Evolutionary conservation across 2,888 invertebrate species (phyloP).

Genomic region (Lacanobia wlatinum): DNA sequence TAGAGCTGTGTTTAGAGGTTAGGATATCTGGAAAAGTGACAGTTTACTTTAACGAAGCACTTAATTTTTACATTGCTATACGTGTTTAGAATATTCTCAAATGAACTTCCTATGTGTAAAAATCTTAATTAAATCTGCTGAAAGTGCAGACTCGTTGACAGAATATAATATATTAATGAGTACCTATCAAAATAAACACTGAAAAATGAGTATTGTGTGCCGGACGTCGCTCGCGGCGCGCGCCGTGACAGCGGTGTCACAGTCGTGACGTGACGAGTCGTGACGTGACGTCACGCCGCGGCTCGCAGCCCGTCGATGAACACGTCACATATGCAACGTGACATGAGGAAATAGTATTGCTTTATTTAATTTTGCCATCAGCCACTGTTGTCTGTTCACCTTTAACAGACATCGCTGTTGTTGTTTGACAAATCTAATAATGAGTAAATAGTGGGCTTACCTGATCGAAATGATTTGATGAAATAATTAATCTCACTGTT

Average conservation of each 20-base stretch:
- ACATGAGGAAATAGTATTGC: slow-evolving; percentile 85
- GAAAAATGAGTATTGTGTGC: slow-evolving; percentile 30
- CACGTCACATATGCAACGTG: slow-evolving; percentile 79
- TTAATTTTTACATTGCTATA: background rate
- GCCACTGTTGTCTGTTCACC: slow-evolving; percentile 66
- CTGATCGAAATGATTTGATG: background rate
- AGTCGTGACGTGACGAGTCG: slow-evolving; percentile 39
- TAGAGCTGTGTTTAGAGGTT: background rate
- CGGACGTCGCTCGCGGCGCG: slow-evolving; percentile 29
- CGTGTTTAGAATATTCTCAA: slow-evolving; percentile 2
- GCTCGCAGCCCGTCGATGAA: slow-evolving; percentile 74
- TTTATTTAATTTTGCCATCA: slow-evolving; percentile 82
- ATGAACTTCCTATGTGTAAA: background rate
- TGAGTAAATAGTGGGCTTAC: background rate
- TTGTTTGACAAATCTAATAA: slow-evolving; percentile 19
- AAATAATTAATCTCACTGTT: slow-evolving; percentile 1
- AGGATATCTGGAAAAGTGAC: background rate
- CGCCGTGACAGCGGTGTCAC: slow-evolving; percentile 57
- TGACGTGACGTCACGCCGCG: slow-evolving; percentile 59
- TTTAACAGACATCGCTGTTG: slow-evolving; percentile 23
- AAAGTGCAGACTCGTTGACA: slow-evolving; percentile 1
- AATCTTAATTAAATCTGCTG: slow-evolving; percentile 5
- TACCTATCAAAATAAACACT: slow-evolving; percentile 6
- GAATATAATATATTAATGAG: slow-evolving; percentile 18
- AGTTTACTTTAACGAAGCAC: background rate